phyloP scores from a whole-genome alignment of 2,113 vertebrate genomes.

The Vulpes vulpes region DNA sequence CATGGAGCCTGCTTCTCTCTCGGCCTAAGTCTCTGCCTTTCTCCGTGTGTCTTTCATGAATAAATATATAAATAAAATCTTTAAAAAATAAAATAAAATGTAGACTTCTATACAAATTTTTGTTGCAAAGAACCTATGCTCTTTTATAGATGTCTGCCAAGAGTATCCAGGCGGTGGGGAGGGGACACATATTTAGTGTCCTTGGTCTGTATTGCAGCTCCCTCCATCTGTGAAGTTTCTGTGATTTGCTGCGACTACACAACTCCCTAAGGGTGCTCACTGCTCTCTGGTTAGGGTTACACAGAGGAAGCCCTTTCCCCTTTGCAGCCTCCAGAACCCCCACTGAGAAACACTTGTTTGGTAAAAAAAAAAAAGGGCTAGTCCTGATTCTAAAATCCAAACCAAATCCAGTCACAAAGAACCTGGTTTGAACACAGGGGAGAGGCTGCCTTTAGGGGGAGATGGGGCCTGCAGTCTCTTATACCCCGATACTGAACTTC shows the following conservation, averaged over 20 bases:
- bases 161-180: neutral
- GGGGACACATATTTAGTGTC: neutral
- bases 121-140: neutral
- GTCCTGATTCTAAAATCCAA: conserved; percentile 3
- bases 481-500: conserved; percentile 48
- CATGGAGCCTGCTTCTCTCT: too few species aligned
- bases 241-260: neutral
- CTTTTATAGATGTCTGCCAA: neutral
- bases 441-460: rapidly evolving
- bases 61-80: too few species aligned
- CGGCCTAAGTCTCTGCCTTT: too few species aligned
- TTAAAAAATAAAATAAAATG: neutral
- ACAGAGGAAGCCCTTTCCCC: neutral
- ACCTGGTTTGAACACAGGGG: neutral
- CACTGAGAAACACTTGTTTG: neutral
- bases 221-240: neutral
- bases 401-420: neutral
- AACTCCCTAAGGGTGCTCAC: neutral
- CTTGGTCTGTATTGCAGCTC: neutral
- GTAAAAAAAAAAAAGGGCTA: neutral
- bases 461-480: too few species aligned
- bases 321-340: neutral
- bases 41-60: too few species aligned
- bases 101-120: neutral
- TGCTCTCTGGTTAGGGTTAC: neutral